Base-by-base conservation (phyloP, 2,113 vertebrate species). In the Apeltes quadracus region DNA sequence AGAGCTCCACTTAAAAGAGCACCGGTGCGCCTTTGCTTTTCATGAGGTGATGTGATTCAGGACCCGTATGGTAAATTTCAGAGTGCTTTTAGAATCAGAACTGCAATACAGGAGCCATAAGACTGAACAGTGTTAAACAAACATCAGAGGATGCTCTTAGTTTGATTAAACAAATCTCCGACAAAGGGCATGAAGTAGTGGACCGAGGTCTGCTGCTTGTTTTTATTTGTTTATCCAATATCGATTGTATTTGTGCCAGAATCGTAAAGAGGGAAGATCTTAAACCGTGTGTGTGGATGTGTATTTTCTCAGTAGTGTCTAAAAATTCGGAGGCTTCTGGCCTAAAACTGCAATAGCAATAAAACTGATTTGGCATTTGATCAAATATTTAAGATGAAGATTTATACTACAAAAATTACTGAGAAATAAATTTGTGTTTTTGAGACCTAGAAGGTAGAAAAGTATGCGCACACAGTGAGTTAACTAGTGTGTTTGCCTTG, bases 61-160 rank as follows among this genome's bases (percentile, higher is more conserved):
- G 34, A 59, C 51, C 44, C 54, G 14, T 67, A 66, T 58, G 58
- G 82, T 69, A 82, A 25, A 38, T 83, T 78, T 84, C 50, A 67
- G 62, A 76, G 69, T 56, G 64, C 43, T 61, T 82, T 84, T 79
- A 62, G 36, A 53, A 68, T 29, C 76, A n/a, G 55, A 6, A 46
- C 51, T 65, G 56, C 51, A 75, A 76, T 61, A 72, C 76, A 77
- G 78, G 53, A 73, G 79, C 77, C 78, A 83, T 87, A 78, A 77
- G 65, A 63, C 86, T 63, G 77, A 83, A 41, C 73, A 51, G 57
- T 76, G 57, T 86, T 88, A 76, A 85, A 88, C 83, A 86, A 87
- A 81, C 83, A 86, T 81, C 81, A 83, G 64, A 84, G 82, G 84
- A 87, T 84, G 88, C 87, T 89, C 77, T 85, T 85, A 75, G 64